These are phyloP conservation scores for Trichechus manatus DNA, from an alignment of 2,113 vertebrate genomes.

Conservation along the genomic window DNA sequence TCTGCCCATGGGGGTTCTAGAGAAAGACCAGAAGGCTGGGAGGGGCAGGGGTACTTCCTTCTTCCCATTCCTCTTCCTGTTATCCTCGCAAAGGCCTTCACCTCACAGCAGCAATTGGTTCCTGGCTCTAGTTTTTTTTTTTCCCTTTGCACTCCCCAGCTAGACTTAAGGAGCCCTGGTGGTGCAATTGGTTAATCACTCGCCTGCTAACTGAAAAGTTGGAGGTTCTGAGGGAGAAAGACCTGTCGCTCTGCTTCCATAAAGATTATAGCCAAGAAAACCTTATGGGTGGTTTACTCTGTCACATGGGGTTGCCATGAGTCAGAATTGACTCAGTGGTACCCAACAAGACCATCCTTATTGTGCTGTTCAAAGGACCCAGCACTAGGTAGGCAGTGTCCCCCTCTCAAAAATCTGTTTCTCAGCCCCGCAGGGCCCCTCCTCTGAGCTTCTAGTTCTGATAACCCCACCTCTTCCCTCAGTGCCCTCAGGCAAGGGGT, in stretches of 20 bases:
- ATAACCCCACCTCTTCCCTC: neutral
- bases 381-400: fast-evolving
- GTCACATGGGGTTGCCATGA: neutral
- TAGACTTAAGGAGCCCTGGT: no score
- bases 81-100: neutral
- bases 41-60: neutral
- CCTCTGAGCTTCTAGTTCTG: neutral
- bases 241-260: no score
- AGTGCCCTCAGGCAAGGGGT: neutral
- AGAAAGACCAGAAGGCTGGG: neutral
- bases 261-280: no score
- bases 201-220: no score
- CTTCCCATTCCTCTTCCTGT: neutral
- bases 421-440: neutral
- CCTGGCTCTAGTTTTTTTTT: neutral
- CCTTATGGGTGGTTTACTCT: no score
- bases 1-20: neutral
- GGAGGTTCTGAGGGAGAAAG: no score
- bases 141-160: no score
- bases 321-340: neutral
- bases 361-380: neutral
- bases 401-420: neutral
- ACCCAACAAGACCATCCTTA: neutral
- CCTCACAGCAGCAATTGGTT: neutral
- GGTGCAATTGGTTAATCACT: no score